Evolutionary conservation across 2,888 invertebrate species (phyloP).

Genomic region (Ecdyonurus torrentis): DNA sequence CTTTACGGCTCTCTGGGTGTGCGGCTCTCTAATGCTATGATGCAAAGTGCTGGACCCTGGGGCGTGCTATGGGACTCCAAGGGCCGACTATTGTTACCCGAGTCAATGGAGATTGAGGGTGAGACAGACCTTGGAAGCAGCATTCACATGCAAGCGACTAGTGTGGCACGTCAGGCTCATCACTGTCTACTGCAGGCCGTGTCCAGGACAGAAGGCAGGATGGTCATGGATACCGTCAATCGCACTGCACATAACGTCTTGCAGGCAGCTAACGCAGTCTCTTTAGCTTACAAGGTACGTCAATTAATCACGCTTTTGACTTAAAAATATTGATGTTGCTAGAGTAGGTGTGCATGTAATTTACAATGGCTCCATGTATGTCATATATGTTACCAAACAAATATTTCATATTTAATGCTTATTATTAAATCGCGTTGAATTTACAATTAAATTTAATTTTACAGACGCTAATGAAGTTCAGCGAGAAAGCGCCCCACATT

Average conservation of each 20-base stretch:
- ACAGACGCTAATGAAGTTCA: constrained; percentile 18
- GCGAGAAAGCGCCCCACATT: constrained; percentile 20
- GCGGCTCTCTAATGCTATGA: constrained; percentile 29
- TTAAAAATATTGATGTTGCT: too few species aligned
- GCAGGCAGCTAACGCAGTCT: constrained; percentile 23
- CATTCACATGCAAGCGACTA: constrained; percentile 18
- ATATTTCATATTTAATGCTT: too few species aligned
- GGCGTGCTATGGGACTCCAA: constrained; percentile 27
- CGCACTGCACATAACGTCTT: constrained; percentile 22
- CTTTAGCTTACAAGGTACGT: constrained; percentile 24
- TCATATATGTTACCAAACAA: too few species aligned
- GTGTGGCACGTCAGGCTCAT: constrained; percentile 15
- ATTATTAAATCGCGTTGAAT: background rate
- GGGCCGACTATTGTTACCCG: background rate
- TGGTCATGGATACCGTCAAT: constrained; percentile 18
- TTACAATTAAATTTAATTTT: constrained; percentile 8
- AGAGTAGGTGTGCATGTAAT: too few species aligned
- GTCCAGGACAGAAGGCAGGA: constrained; percentile 16
- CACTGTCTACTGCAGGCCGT: constrained; percentile 19
- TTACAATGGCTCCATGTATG: too few species aligned
- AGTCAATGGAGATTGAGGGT: background rate
- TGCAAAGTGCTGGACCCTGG: constrained; percentile 17
- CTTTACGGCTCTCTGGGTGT: constrained; percentile 32
- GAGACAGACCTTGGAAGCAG: background rate
- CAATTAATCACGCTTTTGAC: too few species aligned